Base-by-base conservation (phyloP, 2,113 vertebrate species). In the Alectura lathami region DNA sequence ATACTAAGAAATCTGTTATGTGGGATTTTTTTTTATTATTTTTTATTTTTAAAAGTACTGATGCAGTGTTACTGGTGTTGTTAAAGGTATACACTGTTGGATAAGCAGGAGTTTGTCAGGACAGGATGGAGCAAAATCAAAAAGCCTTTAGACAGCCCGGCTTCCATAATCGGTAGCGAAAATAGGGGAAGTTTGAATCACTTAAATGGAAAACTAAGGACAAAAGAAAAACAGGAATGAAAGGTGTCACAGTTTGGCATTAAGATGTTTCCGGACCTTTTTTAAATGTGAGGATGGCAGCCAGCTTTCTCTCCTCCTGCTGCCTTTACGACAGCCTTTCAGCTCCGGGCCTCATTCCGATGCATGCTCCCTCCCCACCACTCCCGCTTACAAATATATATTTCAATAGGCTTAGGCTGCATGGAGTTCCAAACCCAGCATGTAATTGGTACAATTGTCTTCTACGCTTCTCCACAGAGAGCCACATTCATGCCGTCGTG, bases 341-440 rank as follows among this genome's bases (percentile, higher is more conserved):
- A 85, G 91, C 94, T 95, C 82, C 94, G 95, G 96, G 89, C 93
- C 62, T 94, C 84, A 89, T 94, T 95, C 94, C 93, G 92, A 68
- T 48, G 86, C 84, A 85, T 82, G 86, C 50, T 95, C 89, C 82
- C 83, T 79, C 67, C 93, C 78, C 79, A 85, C 82, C 78, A 17
- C 93, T 94, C 88, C 77, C 13, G 1, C 93, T 94, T 79, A 80
- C 87, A 94, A 94, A 94, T 94, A 76, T 91, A 89, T 94, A 95
- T 96, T 96, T 96, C 96, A 96, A 94, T 95, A 95, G 93, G 85
- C 82, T 92, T 70, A 45, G 54, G 82, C 93, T 81, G 53, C 73
- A 77, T 17, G n/a, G 82, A 93, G 88, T 94, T 96, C 92, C 92
- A 93, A 95, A 92, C 47, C 50, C 95, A 94, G 90, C 88, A 86